phyloP scores from a whole-genome alignment of 2,113 vertebrate species.

The Aythya baeri region DNA sequence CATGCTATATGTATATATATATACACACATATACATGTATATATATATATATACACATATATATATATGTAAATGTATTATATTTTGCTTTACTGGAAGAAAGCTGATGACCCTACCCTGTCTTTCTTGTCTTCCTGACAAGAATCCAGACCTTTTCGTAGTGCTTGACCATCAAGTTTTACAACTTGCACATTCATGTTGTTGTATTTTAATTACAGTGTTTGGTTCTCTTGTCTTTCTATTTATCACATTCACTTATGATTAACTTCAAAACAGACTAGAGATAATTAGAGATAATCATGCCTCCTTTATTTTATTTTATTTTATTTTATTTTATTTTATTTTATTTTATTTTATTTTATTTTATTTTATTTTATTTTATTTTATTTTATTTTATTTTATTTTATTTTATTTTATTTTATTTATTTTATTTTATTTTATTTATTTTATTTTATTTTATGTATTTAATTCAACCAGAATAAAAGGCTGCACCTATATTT shows the following conservation, averaged over 20 bases:
- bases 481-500: background rate
- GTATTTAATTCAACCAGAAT: background rate
- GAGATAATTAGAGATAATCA: background rate
- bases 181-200: background rate
- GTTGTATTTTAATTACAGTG: conserved; percentile 26
- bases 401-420: too few species aligned
- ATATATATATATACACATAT: too few species aligned
- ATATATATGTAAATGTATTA: too few species aligned
- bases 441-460: too few species aligned
- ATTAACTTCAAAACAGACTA: conserved; percentile 18
- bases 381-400: too few species aligned
- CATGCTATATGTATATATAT: too few species aligned
- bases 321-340: too few species aligned
- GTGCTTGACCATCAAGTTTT: background rate
- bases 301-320: background rate
- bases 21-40: too few species aligned
- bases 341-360: too few species aligned
- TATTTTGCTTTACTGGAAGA: background rate
- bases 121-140: background rate
- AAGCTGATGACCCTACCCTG: background rate
- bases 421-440: too few species aligned
- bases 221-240: background rate
- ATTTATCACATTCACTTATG: background rate
- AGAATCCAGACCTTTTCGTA: background rate
- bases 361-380: too few species aligned